These are phyloP conservation scores for Heteractis magnifica DNA, from an alignment of 92 coral and sea anemone species.

Conservation along the genomic window DNA sequence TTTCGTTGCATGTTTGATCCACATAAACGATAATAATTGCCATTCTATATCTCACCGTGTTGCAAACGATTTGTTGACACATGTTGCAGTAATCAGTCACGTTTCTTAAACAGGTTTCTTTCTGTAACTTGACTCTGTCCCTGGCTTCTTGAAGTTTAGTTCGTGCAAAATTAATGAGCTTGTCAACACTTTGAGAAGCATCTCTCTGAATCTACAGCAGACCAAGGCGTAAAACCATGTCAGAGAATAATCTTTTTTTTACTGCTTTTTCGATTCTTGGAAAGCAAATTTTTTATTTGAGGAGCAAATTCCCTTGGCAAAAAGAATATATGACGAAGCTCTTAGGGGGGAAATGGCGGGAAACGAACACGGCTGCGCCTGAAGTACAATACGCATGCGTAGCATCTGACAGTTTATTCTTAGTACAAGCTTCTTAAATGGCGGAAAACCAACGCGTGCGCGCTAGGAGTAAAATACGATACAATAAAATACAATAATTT, in stretches of 20 bases:
- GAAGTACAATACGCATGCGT: too few species aligned
- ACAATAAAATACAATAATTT: too few species aligned
- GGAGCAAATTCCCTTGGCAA: too few species aligned
- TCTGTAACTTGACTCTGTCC: constrained; percentile 8
- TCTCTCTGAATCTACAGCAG: constrained; percentile 26
- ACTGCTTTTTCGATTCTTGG: too few species aligned
- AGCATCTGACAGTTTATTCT: too few species aligned
- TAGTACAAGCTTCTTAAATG: too few species aligned
- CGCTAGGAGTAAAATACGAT: too few species aligned
- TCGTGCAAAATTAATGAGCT: constrained; percentile 24
- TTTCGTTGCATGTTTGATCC: not conserved
- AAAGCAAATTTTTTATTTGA: too few species aligned
- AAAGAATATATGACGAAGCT: too few species aligned
- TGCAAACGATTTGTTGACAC: constrained; percentile 41
- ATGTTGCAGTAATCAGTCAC: constrained; percentile 24
- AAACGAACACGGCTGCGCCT: too few species aligned
- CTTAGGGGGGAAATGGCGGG: too few species aligned
- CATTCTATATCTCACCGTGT: constrained; percentile 7
- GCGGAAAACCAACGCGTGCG: too few species aligned
- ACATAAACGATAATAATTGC: not conserved
- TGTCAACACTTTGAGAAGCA: constrained; percentile 14
- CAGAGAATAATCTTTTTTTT: not conserved
- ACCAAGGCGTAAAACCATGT: not conserved
- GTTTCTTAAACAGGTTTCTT: constrained; percentile 42
- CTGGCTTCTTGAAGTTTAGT: constrained; percentile 26